Conservation (phyloP, 2,888 invertebrate species). For the Oscheius sp. region DNA sequence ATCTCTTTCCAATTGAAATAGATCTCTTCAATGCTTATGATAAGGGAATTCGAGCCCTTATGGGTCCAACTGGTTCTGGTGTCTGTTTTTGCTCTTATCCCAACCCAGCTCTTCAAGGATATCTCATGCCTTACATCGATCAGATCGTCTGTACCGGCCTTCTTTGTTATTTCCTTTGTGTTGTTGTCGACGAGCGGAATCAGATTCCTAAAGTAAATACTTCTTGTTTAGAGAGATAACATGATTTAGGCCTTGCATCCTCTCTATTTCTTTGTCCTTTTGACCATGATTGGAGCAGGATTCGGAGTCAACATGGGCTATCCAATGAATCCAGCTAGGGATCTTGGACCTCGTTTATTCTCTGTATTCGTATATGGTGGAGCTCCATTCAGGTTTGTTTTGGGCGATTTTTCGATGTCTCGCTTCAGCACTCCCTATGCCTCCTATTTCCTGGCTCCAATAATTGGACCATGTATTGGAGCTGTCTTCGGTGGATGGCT, state of each 20-base stretch:
- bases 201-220: conserved; percentile 54
- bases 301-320: conserved; percentile 64
- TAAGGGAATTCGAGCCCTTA: conserved; percentile 46
- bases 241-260: conserved; percentile 38
- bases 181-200: conserved; percentile 62
- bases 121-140: conserved; percentile 58
- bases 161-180: conserved; percentile 58
- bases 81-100: conserved; percentile 63
- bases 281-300: conserved; percentile 62
- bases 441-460: conserved; percentile 50
- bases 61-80: conserved; percentile 52
- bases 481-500: conserved; percentile 53
- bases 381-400: conserved; percentile 54
- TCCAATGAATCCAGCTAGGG: conserved; percentile 58
- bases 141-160: conserved; percentile 65
- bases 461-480: conserved; percentile 51
- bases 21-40: conserved; percentile 57
- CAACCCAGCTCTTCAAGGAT: conserved; percentile 37
- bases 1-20: conserved; percentile 13
- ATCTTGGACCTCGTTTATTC: conserved; percentile 66
- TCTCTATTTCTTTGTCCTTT: conserved; percentile 57
- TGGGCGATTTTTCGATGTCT: background rate
- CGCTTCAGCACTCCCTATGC: conserved; percentile 45
- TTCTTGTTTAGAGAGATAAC: background rate
- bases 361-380: conserved; percentile 58